Conservation (phyloP, 2,113 vertebrate genomes). For the Bos javanicus region DNA sequence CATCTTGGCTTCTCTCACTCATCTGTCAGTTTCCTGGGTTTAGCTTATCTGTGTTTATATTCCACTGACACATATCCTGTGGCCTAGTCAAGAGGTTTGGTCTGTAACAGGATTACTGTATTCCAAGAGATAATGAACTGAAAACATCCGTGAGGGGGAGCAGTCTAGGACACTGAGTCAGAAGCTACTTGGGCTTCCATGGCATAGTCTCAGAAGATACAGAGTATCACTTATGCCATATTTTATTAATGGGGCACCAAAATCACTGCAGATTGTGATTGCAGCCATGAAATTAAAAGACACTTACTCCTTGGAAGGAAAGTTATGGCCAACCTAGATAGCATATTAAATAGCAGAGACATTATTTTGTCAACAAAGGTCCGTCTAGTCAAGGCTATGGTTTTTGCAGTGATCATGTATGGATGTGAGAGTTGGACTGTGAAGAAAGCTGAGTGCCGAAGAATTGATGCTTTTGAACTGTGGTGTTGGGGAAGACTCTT, state of each 20-base stretch:
- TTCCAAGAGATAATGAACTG: background rate
- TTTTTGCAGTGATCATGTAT: too few relatives aligned
- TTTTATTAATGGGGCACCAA: background rate
- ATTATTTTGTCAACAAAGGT: too few relatives aligned
- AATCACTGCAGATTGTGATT: too few relatives aligned
- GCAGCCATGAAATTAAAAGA: too few relatives aligned
- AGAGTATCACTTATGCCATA: too few relatives aligned
- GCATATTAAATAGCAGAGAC: too few relatives aligned
- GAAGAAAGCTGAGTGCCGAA: rapidly evolving
- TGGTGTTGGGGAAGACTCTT: too few relatives aligned
- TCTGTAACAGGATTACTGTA: background rate
- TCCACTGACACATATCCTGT: rapidly evolving
- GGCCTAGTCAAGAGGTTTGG: background rate
- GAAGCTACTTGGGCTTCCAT: background rate
- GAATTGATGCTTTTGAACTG: too few relatives aligned
- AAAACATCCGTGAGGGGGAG: background rate
- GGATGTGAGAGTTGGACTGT: too few relatives aligned
- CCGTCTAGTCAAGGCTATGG: too few relatives aligned
- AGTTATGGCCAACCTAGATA: too few relatives aligned
- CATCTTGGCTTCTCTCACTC: background rate
- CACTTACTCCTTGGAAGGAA: too few relatives aligned
- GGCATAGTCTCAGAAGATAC: background rate
- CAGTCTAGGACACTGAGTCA: background rate
- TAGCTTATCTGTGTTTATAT: background rate
- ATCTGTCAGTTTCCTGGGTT: background rate